Base-by-base conservation (phyloP, 2,797 vertebrate genomes). In the Pipistrellus kuhlii region DNA sequence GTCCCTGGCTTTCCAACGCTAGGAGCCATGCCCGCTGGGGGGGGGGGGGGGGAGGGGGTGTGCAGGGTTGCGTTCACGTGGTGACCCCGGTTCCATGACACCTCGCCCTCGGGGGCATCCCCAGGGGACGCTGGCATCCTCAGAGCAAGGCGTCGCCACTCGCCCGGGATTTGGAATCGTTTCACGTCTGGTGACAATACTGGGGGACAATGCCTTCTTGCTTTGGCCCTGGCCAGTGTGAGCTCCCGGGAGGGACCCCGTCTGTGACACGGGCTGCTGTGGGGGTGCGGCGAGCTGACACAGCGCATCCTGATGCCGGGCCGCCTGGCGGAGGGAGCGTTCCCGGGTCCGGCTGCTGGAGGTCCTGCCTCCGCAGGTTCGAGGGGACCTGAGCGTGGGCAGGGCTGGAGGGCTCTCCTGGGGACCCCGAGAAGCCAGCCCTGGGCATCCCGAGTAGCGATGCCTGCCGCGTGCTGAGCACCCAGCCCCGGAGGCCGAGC, bases 401-500 rank as follows among this genome's bases (percentile, higher is more conserved):
- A 10, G n/a, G 5, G 38, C n/a, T 6, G 20, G 75, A 6, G 35
- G 48, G 9, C 27, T 66, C 69, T 59, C 59, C 23, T 11, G 3
- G 10, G 0, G 10, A 1, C 18, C 73, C 53, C 62, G 72, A 17
- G 5, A 57, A 8, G 53, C 9, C 0, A 17, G 8, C 4, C 2
- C 30, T 9, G 53, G 25, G 38, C 48, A 11, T 15, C 23, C 57
- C 2, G 35, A 27, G 62, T 4, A 12, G 6, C 4, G 10, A 9
- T 20, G 5, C 48, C 62, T 53, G 25, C 11, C 0, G 13, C 20
- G 32, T 0, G 8, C 3, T 82, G 23, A 5, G 53, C 69, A 13
- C 21, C 18, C 2, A 1, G 76, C 10, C 6, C 21, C 1, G 0
- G 25, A 18, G 20, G 30, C 27, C 5, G 1, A 1, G 0, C 5